Evolutionary conservation across 2,888 invertebrate genomes (phyloP).

Genomic region (Exocentrus adspersus): DNA sequence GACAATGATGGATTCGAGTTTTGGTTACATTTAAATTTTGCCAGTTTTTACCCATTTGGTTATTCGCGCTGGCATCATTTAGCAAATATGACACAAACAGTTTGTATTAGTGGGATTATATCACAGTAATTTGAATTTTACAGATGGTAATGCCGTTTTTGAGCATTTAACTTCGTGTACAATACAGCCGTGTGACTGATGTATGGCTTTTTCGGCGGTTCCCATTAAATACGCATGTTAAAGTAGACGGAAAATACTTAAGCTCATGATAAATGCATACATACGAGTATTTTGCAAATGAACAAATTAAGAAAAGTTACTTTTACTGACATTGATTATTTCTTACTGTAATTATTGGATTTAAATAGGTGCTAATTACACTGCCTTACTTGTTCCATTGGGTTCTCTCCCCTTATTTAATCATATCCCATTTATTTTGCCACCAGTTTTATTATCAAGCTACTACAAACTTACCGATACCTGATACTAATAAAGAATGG

Average conservation of each 20-base stretch:
- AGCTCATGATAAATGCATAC: no score
- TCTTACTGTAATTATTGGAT: no score
- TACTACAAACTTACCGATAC: slow-evolving; percentile 33
- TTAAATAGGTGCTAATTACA: no score
- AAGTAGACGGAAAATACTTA: neutral
- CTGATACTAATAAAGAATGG: slow-evolving; percentile 38
- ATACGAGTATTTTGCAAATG: no score
- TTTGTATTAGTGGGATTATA: slow-evolving; percentile 42
- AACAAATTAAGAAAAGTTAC: neutral
- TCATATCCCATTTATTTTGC: neutral
- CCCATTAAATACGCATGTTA: neutral
- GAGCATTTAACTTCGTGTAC: slow-evolving; percentile 37
- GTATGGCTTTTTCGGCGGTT: neutral
- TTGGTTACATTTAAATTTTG: slow-evolving; percentile 52
- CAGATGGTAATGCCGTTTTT: slow-evolving; percentile 44
- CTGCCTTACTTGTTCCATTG: no score
- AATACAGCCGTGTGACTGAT: slow-evolving; percentile 16
- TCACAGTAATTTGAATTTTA: slow-evolving; percentile 43
- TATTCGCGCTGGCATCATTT: slow-evolving; percentile 46
- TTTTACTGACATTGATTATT: neutral
- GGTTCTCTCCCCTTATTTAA: no score
- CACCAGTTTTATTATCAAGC: slow-evolving; percentile 2
- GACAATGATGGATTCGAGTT: slow-evolving; percentile 54
- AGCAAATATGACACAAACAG: slow-evolving; percentile 53
- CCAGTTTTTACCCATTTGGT: slow-evolving; percentile 53